Base-by-base conservation (phyloP, 1,140 invertebrate species). In the Calephelis nemesis region DNA sequence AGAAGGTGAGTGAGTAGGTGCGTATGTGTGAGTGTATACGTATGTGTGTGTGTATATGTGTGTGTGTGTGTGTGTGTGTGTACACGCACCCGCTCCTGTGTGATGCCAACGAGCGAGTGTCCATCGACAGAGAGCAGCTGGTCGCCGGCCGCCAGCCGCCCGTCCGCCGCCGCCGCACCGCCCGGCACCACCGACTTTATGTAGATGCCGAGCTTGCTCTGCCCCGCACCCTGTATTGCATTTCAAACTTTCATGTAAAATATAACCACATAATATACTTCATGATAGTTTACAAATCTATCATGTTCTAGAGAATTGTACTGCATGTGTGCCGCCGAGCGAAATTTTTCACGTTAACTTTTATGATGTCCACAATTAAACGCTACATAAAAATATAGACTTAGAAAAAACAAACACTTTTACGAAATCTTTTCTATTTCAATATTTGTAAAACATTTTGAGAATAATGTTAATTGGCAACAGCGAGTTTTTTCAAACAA, bases 111-210 rank as follows among this genome's bases (percentile, higher is more conserved):
- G 54, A 99, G 93, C 83, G 97, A 98, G 86, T 99, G 97, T 10
- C 98, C 98, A 91, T 99, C 98, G 0, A 99, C 99, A 78, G 98
- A 97, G 6, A 99, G 86, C 65, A 99, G 92, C 90, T 99, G 99
- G 94, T 99, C 99, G 13, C 99, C 99, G 68, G 98, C 97, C 77
- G 98, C 96, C 64, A 99, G 92, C 67, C 98, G 93, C 7, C 98
- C 98, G 93, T 99, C 98, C 72, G 96, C 94, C 92, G 98, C 98
- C 30, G 98, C 98, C 62, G 98, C 98, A 62, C 98, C 98, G 60
- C 98, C 98, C 69, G 97, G 95, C 40, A 99, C 98, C 19, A 99
- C 98, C 67, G 98, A 98, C 92, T 99, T 99, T 68, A 99, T 98
- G 87, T 99, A 99, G 84, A 99, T 99, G 47, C 98, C 98, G 54